phyloP scores from a whole-genome alignment of 1,140 invertebrate species.

The Sinonovacula constricta region DNA sequence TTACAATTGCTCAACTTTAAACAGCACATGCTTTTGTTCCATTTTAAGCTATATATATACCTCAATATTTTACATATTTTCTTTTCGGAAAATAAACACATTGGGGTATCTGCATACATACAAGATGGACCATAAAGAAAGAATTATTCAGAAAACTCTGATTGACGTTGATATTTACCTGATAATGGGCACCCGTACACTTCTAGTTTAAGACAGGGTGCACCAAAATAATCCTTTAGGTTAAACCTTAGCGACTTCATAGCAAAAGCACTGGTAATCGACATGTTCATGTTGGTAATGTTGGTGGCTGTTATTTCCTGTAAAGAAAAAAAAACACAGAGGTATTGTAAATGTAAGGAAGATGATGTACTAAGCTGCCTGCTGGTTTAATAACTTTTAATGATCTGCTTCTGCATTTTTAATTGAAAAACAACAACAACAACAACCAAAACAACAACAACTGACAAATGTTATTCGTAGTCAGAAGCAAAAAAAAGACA shows the following conservation, averaged over 20 bases:
- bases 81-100: background rate
- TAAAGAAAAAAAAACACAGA: too few relatives aligned
- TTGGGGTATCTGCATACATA: too few relatives aligned
- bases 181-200: conserved; percentile 19
- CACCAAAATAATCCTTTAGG: background rate
- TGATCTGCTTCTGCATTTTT: too few relatives aligned
- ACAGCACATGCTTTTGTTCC: too few relatives aligned
- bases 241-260: conserved; percentile 18
- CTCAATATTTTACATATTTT: background rate
- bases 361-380: background rate
- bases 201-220: conserved; percentile 30
- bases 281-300: background rate
- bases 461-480: background rate
- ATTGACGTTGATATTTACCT: background rate
- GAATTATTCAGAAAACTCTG: background rate
- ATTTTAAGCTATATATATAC: background rate
- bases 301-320: conserved; percentile 26
- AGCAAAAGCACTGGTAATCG: conserved; percentile 8
- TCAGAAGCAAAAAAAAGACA: background rate
- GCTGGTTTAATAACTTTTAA: too few relatives aligned
- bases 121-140: background rate
- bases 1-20: background rate
- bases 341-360: too few relatives aligned
- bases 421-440: background rate
- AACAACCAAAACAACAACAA: background rate